Percentiles rank a stretch among this genome's conserved stretches.
These are phyloP conservation scores for Botrylloides violaceus DNA, from an alignment of 23 tunicate species.

Conservation along the genomic window DNA sequence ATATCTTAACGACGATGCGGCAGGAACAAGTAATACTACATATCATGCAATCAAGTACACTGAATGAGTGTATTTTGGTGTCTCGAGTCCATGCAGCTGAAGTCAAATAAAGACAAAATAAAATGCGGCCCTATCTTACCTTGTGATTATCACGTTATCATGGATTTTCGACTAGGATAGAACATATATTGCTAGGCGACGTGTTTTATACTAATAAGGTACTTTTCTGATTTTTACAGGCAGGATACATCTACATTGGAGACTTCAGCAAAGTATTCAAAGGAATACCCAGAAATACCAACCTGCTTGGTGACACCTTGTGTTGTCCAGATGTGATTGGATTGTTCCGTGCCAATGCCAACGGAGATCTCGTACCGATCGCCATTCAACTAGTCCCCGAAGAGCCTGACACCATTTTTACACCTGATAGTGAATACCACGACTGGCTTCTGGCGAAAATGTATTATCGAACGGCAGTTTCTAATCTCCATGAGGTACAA, in stretches of 20 bases:
- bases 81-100: no score
- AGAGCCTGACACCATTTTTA: slow-evolving; percentile 36
- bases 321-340: slow-evolving; percentile 30
- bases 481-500: slow-evolving; percentile 28
- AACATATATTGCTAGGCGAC: no score
- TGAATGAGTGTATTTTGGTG: no score
- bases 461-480: slow-evolving; percentile 27
- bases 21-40: no score
- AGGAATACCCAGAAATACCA: slow-evolving; percentile 16
- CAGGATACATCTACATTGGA: slow-evolving; percentile 48
- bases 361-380: slow-evolving; percentile 46
- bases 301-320: not conserved
- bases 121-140: no score
- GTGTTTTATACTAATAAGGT: not conserved
- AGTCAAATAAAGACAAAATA: no score
- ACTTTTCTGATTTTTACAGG: slow-evolving; percentile 27
- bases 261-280: slow-evolving; percentile 26
- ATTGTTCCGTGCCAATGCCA: slow-evolving; percentile 21
- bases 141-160: no score
- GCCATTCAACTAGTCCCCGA: slow-evolving; percentile 61
- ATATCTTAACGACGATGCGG: no score
- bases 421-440: slow-evolving; percentile 30
- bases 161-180: no score
- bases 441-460: slow-evolving; percentile 76
- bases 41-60: no score